Evolutionary conservation across 2,797 vertebrate species (phyloP), one percentile per base, ranked within the genome.

Genomic region (Podarcis siculus): DNA sequence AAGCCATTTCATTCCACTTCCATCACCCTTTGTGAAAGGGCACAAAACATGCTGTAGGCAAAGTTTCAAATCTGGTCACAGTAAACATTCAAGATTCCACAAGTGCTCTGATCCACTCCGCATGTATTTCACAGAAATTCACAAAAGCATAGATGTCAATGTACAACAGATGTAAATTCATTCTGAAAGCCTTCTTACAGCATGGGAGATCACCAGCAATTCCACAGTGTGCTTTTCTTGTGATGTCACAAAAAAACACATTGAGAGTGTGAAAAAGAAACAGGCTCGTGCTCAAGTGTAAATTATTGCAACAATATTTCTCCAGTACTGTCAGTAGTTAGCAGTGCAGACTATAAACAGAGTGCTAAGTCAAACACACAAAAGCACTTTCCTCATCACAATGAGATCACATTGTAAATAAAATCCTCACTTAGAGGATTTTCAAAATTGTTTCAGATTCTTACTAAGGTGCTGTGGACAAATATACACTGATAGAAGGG

Each of bases 401-500:
- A 85, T 45, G 37, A 82, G 19, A 67, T 66, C 23, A 82, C 30
- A 64, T 6, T 32, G 32, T 39, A 64, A 87, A n/a, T 37, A 82
- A 66, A 35, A 76, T 19, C 15, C 58, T 45, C 9, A n/a, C 7
- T 10, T 30, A 5, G 66, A 6, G 25, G n/a, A 77, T 66, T 45
- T 66, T 30, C 19, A n/a, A 64, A 61, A 66, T 21, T 75, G 5
- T 64, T 19, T 61, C 25, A 79, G 64, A 42, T 0, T 72, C 23
- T 42, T 76, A 1, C 3, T 82, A n/a, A 2, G 58, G 77, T 8
- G 5, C 17, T 39, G 21, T 27, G 85, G 19, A 0, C 0, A 8
- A 87, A 45, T 19, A 37, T 3, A 69, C 8, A 0, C 3, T 0
- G 0, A 1, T 4, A 21, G 21, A 37, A 3, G 45, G 17, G 27